Evolutionary conservation across 2,113 vertebrate genomes (phyloP), one percentile per base, ranked within the genome.

Genomic region (Labrus mixtus): DNA sequence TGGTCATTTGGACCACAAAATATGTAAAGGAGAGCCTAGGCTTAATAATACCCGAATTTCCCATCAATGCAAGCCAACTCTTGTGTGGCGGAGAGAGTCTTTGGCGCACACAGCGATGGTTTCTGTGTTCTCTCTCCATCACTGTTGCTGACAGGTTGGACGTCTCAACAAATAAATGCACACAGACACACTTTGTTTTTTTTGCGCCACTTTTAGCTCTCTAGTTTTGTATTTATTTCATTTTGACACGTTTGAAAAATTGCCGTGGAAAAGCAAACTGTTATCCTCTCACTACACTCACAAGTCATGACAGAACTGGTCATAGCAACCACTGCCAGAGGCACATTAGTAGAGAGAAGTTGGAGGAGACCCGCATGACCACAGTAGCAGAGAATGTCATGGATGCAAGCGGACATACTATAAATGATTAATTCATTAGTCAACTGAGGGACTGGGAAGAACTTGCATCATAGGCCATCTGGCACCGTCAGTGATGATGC

Each of bases 111-210:
- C 39, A 78, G 39, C 50, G 16, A 54, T 66, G 68, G 60, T 61
- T 84, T 45, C 53, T 61, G 63, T 80, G 61, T 81, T 72, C 61
- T 89, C 78, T 77, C 68, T 79, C 80, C 59, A 84, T 92, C 71
- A 70, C 55, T 76, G 29, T 33, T 33, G 29, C 29, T 33, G 29
- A 33, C 29, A 33, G 29, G 4, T 33, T 33, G 29, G 29, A 33
- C 29, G 29, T 33, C 6, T 33, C 29, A 33, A 33, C 29, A 33
- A 33, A 33, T 33, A 33, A 33, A 33, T 33, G 29, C 29, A 33
- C 29, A 33, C 6, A 67, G 58, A 69, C 54, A 55, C 3, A 36
- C 29, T 16, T 20, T n/a, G n/a, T n/a, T n/a, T 67, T 37, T 56
- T 45, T 19, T n/a, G 29, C 55, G 17, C 60, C 22, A 22, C 57